phyloP scores from a whole-genome alignment of 2,113 vertebrate genomes.

The Cricetomys ansorgei region DNA sequence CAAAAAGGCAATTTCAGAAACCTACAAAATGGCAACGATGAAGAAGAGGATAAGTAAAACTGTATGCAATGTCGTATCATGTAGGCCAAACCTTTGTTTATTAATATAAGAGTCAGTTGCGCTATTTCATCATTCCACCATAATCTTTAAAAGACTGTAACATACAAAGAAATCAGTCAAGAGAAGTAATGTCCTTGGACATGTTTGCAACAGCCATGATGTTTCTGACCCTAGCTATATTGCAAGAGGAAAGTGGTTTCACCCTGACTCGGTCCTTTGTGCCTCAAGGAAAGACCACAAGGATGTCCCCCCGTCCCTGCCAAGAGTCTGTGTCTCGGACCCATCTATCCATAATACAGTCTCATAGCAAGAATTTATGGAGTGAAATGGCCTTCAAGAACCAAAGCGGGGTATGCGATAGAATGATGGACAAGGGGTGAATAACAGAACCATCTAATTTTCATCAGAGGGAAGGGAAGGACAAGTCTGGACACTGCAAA shows the following conservation, averaged over 20 bases:
- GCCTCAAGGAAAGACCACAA: neutral
- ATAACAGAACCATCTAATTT: neutral
- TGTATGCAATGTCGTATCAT: neutral
- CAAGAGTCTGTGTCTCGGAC: neutral
- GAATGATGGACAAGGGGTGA: neutral
- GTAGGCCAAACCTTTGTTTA: neutral
- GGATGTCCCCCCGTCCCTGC: neutral
- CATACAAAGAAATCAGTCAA: neutral
- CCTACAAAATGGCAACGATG: neutral
- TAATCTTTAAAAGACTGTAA: neutral
- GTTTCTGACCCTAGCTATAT: neutral
- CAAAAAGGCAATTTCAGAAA: conserved; percentile 1
- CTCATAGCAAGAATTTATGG: neutral
- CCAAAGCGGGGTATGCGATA: neutral
- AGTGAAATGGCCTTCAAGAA: neutral
- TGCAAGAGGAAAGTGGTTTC: neutral
- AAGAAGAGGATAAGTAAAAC: neutral
- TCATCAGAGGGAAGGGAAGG: neutral
- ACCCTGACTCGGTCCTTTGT: conserved; percentile 9
- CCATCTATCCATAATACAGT: neutral
- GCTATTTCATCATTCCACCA: neutral
- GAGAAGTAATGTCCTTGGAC: neutral
- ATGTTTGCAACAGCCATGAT: neutral
- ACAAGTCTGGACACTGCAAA: neutral
- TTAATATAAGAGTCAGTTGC: neutral